Base-by-base conservation (phyloP, 1,140 invertebrate genomes). In the Pogonomyrmex californicus region DNA sequence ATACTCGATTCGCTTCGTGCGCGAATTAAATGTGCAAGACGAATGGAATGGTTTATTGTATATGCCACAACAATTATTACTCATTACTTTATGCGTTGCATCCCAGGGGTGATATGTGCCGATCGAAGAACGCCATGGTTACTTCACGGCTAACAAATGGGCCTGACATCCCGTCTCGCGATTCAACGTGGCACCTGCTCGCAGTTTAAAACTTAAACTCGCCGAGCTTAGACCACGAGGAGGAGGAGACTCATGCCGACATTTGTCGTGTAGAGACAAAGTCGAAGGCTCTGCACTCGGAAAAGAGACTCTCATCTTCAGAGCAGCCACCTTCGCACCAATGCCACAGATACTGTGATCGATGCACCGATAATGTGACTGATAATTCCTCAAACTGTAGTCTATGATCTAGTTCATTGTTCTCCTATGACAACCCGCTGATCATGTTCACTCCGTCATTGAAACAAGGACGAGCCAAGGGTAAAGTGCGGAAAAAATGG, bases 51-150 rank as follows among this genome's bases (percentile, higher is more conserved):
- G 10, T 44, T 54, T n/a, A n/a, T n/a, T 30, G 44, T 44, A 2
- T 14, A 23, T 63, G 70, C n/a, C 70, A 56, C 10, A 68, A 17
- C 49, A 71, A 87, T 87, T 75, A 81, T 23, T 23, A 70, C 58
- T 77, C 17, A 63, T 79, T 81, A 78, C 33, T 51, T 87, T 66
- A 87, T 77, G 70, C 70, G 47, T 7, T 85, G 54, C 73, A 83
- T 89, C 86, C 73, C 86, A 82, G 38, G 79, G 79, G 79, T 90
- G 68, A 86, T 36, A 70, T 77, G 23, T 47, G 49, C 75, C 82
- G 87, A 88, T 90, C 82, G 68, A 87, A 66, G 62, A 82, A 47
- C 78, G 23, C 75, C 86, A 87, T 82, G 88, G 81, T 87, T 65
- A 85, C 88, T 89, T 83, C n/a, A 88, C 49, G 9, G 83, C 58